Evolutionary conservation across 1,140 invertebrate species (phyloP), one percentile per base, ranked within the genome.

Genomic region (Parapsyche elsis): DNA sequence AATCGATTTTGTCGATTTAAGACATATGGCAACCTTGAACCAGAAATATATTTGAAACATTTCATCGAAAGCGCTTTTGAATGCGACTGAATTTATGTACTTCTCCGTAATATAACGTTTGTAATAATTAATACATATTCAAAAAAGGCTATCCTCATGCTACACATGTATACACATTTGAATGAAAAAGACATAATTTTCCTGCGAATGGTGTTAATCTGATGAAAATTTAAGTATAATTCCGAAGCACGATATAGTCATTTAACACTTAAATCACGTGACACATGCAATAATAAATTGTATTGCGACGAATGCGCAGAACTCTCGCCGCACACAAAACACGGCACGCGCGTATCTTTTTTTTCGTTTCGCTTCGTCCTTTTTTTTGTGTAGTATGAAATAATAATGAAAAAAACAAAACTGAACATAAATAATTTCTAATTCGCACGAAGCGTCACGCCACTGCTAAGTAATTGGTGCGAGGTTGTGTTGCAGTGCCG

Each of bases 181-280:
- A 38, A 38, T 38, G 7, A 38, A 38, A 38, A 4, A 38, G 30
- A 38, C 30, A 38, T 38, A 38, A 38, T 7, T 38, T 7, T 38
- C 30, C 1, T 38, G 7, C 30, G 7, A 38, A 38, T 38, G 30
- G 30, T 38, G 30, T 38, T 38, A 38, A 38, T 38, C 30, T 38
- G 30, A 38, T 38, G 30, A 38, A 38, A 38, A 38, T 38, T 38
- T 38, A 38, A 38, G 2, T 1, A 19, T 19, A 61, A 61, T 61
- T 61, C 19, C 57, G 16, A 19, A 61, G 0, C 57, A 19, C 21
- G 16, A 61, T 19, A 61, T 21, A 61, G 16, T 61, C 57, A 61
- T 61, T 61, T 61, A 61, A 61, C 21, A 61, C 21, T 61, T 5
- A n/a, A 61, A 61, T 61, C 57, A 61, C 57, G 57, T 61, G 57